A percentile compares a stretch with the other conserved stretches of the same genome.
These are phyloP conservation scores for Romanogobio albipinnatus DNA, from an alignment of 2,113 vertebrate genomes.

Conservation along the genomic window DNA sequence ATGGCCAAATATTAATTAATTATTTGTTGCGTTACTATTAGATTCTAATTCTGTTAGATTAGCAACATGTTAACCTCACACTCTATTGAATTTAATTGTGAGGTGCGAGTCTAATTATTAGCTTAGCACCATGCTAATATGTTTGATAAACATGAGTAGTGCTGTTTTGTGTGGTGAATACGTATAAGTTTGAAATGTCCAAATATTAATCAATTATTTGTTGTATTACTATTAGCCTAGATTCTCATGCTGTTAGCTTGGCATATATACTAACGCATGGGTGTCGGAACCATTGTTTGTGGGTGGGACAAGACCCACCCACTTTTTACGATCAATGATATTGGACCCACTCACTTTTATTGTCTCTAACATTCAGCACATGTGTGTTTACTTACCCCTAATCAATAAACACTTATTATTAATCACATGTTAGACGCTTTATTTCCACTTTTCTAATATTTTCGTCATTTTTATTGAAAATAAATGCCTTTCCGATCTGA, in stretches of 20 bases:
- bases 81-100: background rate
- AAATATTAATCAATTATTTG: background rate
- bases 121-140: background rate
- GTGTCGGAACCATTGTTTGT: too few species aligned
- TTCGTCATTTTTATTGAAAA: too few species aligned
- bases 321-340: too few species aligned
- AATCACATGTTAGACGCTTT: too few species aligned
- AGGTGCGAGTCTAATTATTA: background rate
- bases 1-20: background rate
- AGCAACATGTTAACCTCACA: background rate
- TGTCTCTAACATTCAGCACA: too few species aligned
- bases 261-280: background rate
- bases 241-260: background rate
- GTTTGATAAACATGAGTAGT: background rate
- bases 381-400: too few species aligned
- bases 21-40: background rate
- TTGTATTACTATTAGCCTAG: background rate
- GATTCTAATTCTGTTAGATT: background rate
- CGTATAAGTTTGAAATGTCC: background rate
- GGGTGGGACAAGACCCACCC: too few species aligned
- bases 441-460: too few species aligned
- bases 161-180: background rate
- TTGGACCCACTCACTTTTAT: too few species aligned
- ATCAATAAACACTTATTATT: too few species aligned
- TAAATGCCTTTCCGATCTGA: too few species aligned